Evolutionary conservation across 2,113 vertebrate species (phyloP), one percentile per base, ranked within the genome.

Genomic region (Gallinago media): DNA sequence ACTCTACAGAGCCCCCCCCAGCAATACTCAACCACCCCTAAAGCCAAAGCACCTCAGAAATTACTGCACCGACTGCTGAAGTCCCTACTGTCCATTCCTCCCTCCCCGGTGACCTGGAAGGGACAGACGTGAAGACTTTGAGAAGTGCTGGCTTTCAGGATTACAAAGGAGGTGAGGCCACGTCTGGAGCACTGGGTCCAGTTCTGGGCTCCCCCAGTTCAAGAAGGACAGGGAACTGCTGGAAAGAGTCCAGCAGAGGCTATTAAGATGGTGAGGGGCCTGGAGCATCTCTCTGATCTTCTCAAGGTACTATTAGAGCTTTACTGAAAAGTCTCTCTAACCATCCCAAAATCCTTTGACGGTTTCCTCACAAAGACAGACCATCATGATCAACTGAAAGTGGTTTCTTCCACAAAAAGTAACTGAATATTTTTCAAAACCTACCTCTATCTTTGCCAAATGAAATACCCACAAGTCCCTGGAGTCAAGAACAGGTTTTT

Each of bases 341-440:
- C 12, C 27, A 49, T 7, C n/a, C 46, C n/a, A 3, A 38, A 42
- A 74, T 12, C 14, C 21, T 26, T 27, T 2, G 1, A 1, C 9
- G 56, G 5, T 6, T 70, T 8, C 15, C 12, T 10, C 5, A 8
- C 18, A 50, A 25, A 65, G 8, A 16, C 15, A 13, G 15, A 21
- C 29, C 29, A 77, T 15, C 27, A 4, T 0, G 19, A 80, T 4
- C 15, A n/a, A 47, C 27, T 29, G 16, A 1, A 84, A 73, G 38
- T 4, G 38, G 16, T 27, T 91, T 71, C 44, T 55, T 75, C 29
- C 22, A 27, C 5, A 29, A 62, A 26, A 80, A 83, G 34, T 3
- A 13, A 26, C 11, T 5, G 5, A 55, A n/a, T 20, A 27, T 38
- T 15, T 25, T 44, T 16, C 36, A 38, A 63, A 85, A 50, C 1